Percentiles rank a stretch among this genome's conserved stretches.
phyloP scores from a whole-genome alignment of 2,113 vertebrate species.

The Vulpes lagopus region DNA sequence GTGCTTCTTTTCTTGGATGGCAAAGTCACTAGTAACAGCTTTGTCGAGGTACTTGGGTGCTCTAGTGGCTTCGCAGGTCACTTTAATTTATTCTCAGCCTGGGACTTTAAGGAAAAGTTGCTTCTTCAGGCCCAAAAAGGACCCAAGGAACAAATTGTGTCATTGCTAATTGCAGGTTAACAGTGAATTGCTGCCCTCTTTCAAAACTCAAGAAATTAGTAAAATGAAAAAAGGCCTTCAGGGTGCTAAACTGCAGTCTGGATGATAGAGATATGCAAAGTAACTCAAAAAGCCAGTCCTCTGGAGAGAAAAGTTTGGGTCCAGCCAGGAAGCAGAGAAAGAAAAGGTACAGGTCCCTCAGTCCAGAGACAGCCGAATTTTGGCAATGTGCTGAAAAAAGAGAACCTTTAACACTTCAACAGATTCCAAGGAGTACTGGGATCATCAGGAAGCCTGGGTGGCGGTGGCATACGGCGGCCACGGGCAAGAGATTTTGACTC shows the following conservation, averaged over 20 bases:
- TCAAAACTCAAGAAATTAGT: neutral
- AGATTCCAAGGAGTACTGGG: neutral
- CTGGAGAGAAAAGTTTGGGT: neutral
- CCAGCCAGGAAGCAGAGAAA: neutral
- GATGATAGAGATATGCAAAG: neutral
- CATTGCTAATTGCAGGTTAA: neutral
- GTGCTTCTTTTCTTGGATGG: constrained; percentile 59
- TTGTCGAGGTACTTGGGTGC: neutral
- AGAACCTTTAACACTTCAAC: neutral
- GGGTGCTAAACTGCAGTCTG: neutral
- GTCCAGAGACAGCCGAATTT: neutral
- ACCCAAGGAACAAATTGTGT: neutral
- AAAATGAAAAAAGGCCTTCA: neutral
- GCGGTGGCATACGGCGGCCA: neutral
- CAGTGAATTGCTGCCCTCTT: neutral
- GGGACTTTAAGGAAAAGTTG: constrained; percentile 29
- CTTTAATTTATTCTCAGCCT: constrained; percentile 44
- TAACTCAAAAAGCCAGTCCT: neutral
- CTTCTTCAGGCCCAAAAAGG: neutral
- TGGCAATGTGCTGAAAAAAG: neutral
- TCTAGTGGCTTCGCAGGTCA: neutral
- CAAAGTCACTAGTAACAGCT: constrained; percentile 55
- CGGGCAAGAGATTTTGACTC: neutral
- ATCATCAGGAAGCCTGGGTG: neutral
- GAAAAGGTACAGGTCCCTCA: neutral